Evolutionary conservation across 2,113 vertebrate species (phyloP).

Genomic region (Amblyornis subalaris): DNA sequence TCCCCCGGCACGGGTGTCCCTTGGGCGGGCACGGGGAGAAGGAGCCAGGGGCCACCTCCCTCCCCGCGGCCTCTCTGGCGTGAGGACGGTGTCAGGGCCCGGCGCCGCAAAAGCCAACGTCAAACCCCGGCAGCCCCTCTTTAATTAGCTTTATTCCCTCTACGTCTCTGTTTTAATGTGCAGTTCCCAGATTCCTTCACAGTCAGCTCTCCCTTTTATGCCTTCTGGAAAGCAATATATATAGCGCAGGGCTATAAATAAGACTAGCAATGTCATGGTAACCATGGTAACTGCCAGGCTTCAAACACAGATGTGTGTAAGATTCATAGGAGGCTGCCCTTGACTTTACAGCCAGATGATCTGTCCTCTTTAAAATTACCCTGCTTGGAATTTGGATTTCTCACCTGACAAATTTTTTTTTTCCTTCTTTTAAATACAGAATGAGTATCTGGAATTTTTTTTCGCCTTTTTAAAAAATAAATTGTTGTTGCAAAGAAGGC

Average conservation of each 20-base stretch:
- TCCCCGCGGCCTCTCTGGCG: background rate
- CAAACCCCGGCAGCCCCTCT: background rate
- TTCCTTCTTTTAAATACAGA: background rate
- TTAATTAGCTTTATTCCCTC: slow-evolving; percentile 29
- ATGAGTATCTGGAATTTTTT: background rate
- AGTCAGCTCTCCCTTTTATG: slow-evolving; percentile 65
- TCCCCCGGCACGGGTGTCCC: accelerated
- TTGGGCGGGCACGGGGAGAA: accelerated
- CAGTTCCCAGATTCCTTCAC: slow-evolving; percentile 59
- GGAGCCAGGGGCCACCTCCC: accelerated
- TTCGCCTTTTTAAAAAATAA: background rate
- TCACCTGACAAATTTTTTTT: background rate
- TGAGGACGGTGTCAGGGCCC: accelerated
- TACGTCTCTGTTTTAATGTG: slow-evolving; percentile 2
- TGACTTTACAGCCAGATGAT: slow-evolving; percentile 45
- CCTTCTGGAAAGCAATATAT: slow-evolving; percentile 68
- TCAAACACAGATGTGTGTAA: slow-evolving; percentile 45
- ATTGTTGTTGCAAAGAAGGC: background rate
- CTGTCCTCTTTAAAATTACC: slow-evolving; percentile 39
- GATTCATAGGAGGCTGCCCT: slow-evolving; percentile 53
- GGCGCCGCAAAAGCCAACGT: accelerated
- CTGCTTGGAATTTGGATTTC: slow-evolving; percentile 1
- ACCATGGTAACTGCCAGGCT: slow-evolving; percentile 69
- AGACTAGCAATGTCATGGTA: slow-evolving; percentile 66
- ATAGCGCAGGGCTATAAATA: slow-evolving; percentile 73